Conservation (phyloP, 2,113 vertebrate species). For the Corydoras maculifer region DNA sequence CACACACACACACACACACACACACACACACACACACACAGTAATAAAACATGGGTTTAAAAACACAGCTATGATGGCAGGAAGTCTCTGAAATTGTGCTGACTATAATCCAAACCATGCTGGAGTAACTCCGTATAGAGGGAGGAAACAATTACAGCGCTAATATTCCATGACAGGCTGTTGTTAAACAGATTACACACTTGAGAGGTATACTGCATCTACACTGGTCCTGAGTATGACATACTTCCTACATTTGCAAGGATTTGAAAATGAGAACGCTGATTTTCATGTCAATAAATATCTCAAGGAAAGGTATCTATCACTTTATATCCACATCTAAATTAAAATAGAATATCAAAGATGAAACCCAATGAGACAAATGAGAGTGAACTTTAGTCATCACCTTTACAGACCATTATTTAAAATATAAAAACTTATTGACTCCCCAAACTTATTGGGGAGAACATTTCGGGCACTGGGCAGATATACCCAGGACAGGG, state of each 20-base stretch:
- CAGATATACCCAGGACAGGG: no score
- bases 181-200: neutral
- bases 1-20: conserved; percentile 10
- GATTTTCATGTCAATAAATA: no score
- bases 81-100: conserved; percentile 16
- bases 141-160: conserved; percentile 2
- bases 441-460: no score
- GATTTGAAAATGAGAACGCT: no score
- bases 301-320: no score
- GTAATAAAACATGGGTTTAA: conserved; percentile 19
- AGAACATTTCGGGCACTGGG: no score
- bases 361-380: no score
- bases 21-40: conserved; percentile 6
- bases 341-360: no score
- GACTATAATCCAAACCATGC: conserved; percentile 7
- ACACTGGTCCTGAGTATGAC: neutral
- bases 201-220: neutral
- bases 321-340: no score
- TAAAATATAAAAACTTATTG: no score
- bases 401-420: no score
- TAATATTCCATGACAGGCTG: conserved; percentile 4
- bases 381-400: no score
- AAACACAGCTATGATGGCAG: conserved; percentile 22
- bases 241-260: neutral
- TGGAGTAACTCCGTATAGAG: neutral